Evolutionary conservation across 1,140 invertebrate species (phyloP), one percentile per base, ranked within the genome.

Genomic region (Teleogryllus occipitalis): DNA sequence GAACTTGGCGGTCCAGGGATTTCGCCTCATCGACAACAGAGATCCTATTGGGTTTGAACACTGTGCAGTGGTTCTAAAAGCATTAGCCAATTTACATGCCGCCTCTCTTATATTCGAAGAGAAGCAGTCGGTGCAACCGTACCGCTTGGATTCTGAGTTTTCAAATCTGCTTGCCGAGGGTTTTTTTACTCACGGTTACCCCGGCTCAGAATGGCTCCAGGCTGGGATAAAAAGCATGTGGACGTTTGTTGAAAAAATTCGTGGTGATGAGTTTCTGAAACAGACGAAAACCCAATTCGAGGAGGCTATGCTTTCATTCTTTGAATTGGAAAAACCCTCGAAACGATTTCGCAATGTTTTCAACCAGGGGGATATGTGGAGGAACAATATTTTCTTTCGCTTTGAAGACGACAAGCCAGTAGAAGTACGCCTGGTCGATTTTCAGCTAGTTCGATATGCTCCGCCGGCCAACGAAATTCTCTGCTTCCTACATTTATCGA

Each of bases 401-500:
- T 77, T 65, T 47, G 76, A 65, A n/a, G 46, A 49, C 18, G 80
- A 75, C 10, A 76, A 75, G 7, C 10, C 18, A 14, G 65, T 47
- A 18, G 80, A 80, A 22, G 49, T 75, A 18, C 49, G 76, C 8
- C 65, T 80, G 14, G 76, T 80, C 47, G 54, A 80, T 65, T 80
- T 80, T 73, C 77, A 47, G 15, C 48, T 39, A 21, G 22, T 74
- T 74, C 80, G 80, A 8, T 80, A 80, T 27, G 72, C 65, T 48
- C 80, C 80, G 14, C 80, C 80, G 1, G 80, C 80, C 8, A 46
- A 49, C 74, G 80, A 80, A 65, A 75, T 80, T 18, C 46, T 78
- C 15, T 47, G 47, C 18, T 80, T 80, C 22, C 76, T 80, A 0
- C 80, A 80, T 47, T 65, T 78, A 15, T 74, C 80, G n/a, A 80